Evolutionary conservation across 2,888 invertebrate genomes (phyloP), one percentile per base, ranked within the genome.

Genomic region (Drosophila formosana): DNA sequence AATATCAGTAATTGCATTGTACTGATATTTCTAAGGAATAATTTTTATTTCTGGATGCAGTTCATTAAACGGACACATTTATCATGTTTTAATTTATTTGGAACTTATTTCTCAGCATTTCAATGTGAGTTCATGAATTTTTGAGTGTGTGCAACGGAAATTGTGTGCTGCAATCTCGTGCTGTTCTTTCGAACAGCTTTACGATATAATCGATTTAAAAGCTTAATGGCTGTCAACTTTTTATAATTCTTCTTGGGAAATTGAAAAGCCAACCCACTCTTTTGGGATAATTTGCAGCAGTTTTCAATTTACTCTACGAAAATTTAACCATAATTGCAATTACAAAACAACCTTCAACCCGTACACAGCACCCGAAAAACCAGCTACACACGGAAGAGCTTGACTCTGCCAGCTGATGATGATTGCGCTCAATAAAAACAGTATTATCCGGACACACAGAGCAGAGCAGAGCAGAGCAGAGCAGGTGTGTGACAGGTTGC

Each of bases 351-450:
- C 41, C 73, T 53, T 32, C 41, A 26, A 32, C 39, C 18, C 18
- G 18, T 18, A 28, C 26, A 41, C 26, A 2, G 1, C 18, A 18
- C 3, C 41, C 26, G 34, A 50, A 41, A 63, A 66, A 62, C 57
- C 46, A 65, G 58, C 34, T 32, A 55, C 52, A 64, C 55, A 60
- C 18, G 50, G 49, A 56, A 50, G 57, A 18, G 39, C 46, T 57
- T 28, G 25, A 41, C 32, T 47, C 3, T 37, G 37, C 2, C 1
- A 41, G 52, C 49, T 72, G 71, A 72, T 72, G 80, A 74, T 87
- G 74, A 84, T 79, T 82, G 61, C 66, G 75, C 68, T 79, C 66
- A 83, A 87, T 87, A 82, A 87, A 86, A 87, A 66, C 55, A 66
- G 66, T 67, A 83, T 75, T 81, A 83, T 62, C 52, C 51, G 4